Base-by-base conservation (phyloP, 2,797 vertebrate species). In the Potorous gilbertii region DNA sequence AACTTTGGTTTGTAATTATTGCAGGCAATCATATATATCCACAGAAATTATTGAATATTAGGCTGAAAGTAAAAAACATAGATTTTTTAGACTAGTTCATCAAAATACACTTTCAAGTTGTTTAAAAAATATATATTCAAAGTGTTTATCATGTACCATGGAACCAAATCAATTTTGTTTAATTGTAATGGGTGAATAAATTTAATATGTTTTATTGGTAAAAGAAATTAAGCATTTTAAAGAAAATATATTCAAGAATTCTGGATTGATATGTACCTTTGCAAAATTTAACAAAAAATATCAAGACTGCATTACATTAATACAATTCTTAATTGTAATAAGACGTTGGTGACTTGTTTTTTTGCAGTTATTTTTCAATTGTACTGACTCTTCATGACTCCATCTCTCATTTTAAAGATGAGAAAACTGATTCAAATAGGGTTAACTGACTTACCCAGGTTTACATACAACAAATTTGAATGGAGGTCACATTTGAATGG, bases 201-300 rank as follows among this genome's bases (percentile, higher is more conserved):
- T 66, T n/a, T 16, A n/a, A 66, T 16, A 66, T n/a, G 34, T 16
- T 66, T n/a, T n/a, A 12, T 4, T 66, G 62, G 14, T 52, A 9
- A 52, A 8, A 66, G 18, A 66, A 1, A 14, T 62, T 62, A 13
- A 62, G 56, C 31, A 34, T n/a, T 66, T 66, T 62, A 4, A 31
- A 62, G 31, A n/a, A 62, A 66, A 16, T 5, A n/a, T n/a, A 66
- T 66, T 34, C 31, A 66, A n/a, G 4, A n/a, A n/a, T 66, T n/a
- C 4, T 90, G 54, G 28, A 55, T 29, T 21, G 13, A 90, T 54
- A 34, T 55, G 34, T 0, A 27, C 13, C 29, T 54, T 34, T 90
- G 52, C 52, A 52, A 29, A 90, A 2, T 81, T 95, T 94, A 74
- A 95, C 96, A 94, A 90, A 87, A 93, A 95, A 66, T 5, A 10